These are phyloP conservation scores for Automeris io DNA, from an alignment of 2,888 invertebrate species.

Conservation along the genomic window DNA sequence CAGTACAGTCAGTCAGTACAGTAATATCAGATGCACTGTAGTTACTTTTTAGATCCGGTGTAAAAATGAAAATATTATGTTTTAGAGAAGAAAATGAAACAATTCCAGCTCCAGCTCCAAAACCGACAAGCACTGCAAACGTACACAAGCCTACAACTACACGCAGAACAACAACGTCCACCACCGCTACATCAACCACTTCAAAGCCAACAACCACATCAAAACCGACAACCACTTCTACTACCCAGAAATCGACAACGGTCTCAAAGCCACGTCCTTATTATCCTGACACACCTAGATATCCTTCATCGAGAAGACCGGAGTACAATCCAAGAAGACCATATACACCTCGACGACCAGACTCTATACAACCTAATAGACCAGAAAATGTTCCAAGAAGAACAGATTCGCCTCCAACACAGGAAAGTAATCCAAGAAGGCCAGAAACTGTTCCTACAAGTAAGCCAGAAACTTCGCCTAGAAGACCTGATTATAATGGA, in stretches of 20 bases:
- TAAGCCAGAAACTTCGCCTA: conserved; percentile 13
- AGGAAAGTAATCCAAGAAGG: conserved; percentile 11
- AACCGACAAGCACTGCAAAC: conserved; percentile 13
- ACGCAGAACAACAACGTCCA: conserved; percentile 6
- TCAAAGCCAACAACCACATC: conserved; percentile 20
- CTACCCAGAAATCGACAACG: conserved; percentile 18
- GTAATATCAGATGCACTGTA: no score
- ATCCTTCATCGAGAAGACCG: conserved; percentile 7
- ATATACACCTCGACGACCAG: conserved; percentile 13
- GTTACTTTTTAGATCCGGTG: no score
- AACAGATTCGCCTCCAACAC: conserved; percentile 14
- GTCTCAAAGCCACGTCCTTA: conserved; percentile 18
- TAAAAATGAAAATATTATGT: no score
- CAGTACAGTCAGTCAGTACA: conserved; percentile 11
- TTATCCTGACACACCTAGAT: conserved; percentile 12
- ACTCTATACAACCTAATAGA: conserved; percentile 11
- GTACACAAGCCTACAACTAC: conserved; percentile 8
- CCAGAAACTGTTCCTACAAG: conserved; percentile 15
- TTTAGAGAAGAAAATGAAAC: conserved; percentile 42
- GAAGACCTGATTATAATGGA: conserved; percentile 15
- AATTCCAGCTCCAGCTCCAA: conserved; percentile 16
- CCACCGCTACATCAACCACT: conserved; percentile 13
- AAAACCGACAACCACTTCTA: conserved; percentile 24
- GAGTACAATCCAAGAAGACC: conserved; percentile 13
- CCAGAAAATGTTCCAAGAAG: conserved; percentile 12